phyloP scores from a whole-genome alignment of 1,140 invertebrate genomes.

The Dendrolimus kikuchii region DNA sequence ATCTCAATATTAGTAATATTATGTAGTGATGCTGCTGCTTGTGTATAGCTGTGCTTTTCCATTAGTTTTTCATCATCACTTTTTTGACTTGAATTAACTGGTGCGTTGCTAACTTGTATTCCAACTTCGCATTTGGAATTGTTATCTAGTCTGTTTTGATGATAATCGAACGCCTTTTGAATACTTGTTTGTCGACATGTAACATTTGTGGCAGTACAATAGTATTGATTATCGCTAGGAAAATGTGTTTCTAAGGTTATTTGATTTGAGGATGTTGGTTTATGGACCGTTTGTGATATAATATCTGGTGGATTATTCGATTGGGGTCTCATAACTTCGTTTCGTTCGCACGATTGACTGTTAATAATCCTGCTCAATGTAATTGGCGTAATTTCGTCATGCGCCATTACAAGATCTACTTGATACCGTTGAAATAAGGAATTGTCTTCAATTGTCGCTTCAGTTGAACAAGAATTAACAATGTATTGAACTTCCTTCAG shows the following conservation, averaged over 20 bases:
- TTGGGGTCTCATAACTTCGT: slow-evolving; percentile 15
- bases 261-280: slow-evolving; percentile 48
- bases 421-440: slow-evolving; percentile 70
- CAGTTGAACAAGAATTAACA: slow-evolving; percentile 69
- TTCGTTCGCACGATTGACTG: slow-evolving; percentile 41
- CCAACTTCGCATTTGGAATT: slow-evolving; percentile 48
- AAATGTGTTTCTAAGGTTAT: slow-evolving; percentile 63
- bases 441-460: slow-evolving; percentile 55
- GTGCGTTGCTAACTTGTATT: slow-evolving; percentile 46
- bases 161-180: slow-evolving; percentile 17
- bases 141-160: slow-evolving; percentile 18
- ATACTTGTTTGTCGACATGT: slow-evolving; percentile 25
- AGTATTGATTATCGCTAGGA: slow-evolving; percentile 45
- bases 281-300: slow-evolving; percentile 60
- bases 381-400: slow-evolving; percentile 71
- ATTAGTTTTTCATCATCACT: slow-evolving; percentile 70
- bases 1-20: slow-evolving; percentile 69
- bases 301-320: slow-evolving; percentile 58
- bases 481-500: slow-evolving; percentile 76
- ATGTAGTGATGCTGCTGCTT: slow-evolving; percentile 56
- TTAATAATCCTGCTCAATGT: slow-evolving; percentile 59
- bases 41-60: slow-evolving; percentile 49
- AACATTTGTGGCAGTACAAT: slow-evolving; percentile 25
- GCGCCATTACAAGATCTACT: slow-evolving; percentile 77
- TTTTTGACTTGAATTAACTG: slow-evolving; percentile 53